A percentile compares a stretch with the other conserved stretches of the same genome.
These are phyloP conservation scores for Streptopelia turtur DNA, from an alignment of 2,797 vertebrate genomes.

Conservation along the genomic window DNA sequence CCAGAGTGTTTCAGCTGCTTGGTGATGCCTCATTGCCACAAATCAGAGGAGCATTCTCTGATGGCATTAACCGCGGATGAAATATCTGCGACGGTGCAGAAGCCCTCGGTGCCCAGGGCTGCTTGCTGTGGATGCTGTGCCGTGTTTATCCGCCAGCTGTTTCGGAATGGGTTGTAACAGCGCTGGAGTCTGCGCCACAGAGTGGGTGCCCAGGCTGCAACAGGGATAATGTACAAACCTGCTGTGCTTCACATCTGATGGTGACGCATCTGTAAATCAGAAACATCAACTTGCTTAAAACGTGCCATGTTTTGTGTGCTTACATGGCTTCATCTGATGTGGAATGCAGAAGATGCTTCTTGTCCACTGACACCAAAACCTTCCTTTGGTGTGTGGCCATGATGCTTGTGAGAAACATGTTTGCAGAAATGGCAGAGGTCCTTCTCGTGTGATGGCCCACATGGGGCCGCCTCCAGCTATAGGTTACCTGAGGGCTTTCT, in stretches of 20 bases:
- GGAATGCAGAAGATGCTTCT: not conserved
- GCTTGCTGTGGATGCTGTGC: rapidly evolving
- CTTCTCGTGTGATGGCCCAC: rapidly evolving
- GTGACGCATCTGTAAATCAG: rapidly evolving
- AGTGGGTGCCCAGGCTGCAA: not conserved
- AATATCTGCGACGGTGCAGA: not conserved
- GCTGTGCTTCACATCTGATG: not conserved
- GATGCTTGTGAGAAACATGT: rapidly evolving
- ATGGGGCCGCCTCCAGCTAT: not conserved
- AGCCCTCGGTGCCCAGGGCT: not conserved
- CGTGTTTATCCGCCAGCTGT: conserved; percentile 6
- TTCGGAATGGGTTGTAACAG: not conserved
- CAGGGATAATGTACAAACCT: not conserved
- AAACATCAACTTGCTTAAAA: not conserved
- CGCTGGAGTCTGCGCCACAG: not conserved
- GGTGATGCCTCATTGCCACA: not conserved
- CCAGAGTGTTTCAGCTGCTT: not conserved
- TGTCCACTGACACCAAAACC: not conserved
- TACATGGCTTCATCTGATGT: not conserved
- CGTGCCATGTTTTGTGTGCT: not conserved
- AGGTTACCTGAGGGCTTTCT: not conserved
- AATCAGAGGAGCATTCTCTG: not conserved
- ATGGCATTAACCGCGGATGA: not conserved
- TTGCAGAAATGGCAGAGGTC: not conserved
- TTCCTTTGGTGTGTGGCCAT: not conserved